These are phyloP conservation scores for Monarcha castaneiventris DNA, from an alignment of 2,113 vertebrate species.

Conservation along the genomic window DNA sequence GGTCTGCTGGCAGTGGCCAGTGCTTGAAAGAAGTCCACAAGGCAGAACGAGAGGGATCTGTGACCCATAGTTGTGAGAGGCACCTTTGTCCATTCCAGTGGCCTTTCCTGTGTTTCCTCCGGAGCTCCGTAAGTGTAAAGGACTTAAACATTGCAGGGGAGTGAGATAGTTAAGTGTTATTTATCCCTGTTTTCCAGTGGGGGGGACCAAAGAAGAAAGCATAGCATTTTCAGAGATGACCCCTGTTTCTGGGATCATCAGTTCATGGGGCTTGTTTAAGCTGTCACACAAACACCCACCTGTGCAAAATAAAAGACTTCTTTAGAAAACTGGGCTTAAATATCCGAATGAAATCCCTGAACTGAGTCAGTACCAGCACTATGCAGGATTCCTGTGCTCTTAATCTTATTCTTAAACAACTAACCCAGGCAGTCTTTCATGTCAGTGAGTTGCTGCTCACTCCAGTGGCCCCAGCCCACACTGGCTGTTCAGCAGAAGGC, in stretches of 20 bases:
- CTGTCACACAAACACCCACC: background rate
- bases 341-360: background rate
- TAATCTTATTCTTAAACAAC: slow-evolving; percentile 43
- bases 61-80: background rate
- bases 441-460: slow-evolving; percentile 19
- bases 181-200: background rate
- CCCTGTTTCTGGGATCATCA: background rate
- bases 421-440: slow-evolving; percentile 35
- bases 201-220: background rate
- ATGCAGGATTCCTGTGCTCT: background rate
- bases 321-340: background rate
- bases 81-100: background rate
- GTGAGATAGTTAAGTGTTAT: background rate
- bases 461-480: background rate
- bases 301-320: background rate
- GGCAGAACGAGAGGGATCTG: background rate
- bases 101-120: background rate
- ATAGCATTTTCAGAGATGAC: background rate
- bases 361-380: background rate
- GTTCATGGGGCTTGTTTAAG: background rate
- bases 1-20: background rate
- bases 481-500: slow-evolving; percentile 45
- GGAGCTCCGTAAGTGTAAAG: background rate
- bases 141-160: background rate
- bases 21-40: background rate